Evolutionary conservation across 64 coral and sea anemone species (phyloP).

Genomic region (Orbicella faveolata): DNA sequence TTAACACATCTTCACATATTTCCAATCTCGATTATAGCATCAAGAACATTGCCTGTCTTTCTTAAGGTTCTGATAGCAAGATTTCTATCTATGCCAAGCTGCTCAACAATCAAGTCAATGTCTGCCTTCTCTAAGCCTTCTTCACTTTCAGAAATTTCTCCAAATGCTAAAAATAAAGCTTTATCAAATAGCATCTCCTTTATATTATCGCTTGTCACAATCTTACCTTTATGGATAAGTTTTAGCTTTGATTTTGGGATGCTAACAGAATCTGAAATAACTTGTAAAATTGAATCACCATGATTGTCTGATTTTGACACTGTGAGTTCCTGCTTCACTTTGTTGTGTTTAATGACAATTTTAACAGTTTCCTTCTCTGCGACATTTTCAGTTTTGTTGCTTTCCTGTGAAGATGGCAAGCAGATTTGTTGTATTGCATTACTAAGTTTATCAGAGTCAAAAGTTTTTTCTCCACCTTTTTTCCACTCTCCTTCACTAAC

Average conservation of each 20-base stretch:
- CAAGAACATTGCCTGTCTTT: conserved; percentile 73
- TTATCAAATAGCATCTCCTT: conserved; percentile 44
- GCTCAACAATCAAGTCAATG: conserved; percentile 85
- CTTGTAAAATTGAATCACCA: conserved; percentile 37
- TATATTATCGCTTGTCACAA: conserved; percentile 62
- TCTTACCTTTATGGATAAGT: conserved; percentile 87
- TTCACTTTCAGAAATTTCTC: conserved; percentile 86
- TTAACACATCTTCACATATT: conserved; percentile 50
- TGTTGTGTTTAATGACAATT: conserved; percentile 80
- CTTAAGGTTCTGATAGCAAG: conserved; percentile 73
- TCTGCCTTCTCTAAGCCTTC: conserved; percentile 72
- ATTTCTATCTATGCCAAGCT: conserved; percentile 92
- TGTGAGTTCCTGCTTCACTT: conserved; percentile 64
- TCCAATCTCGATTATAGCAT: conserved; percentile 95
- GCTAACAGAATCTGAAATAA: conserved; percentile 64
- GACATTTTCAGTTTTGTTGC: no score
- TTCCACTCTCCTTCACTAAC: neutral
- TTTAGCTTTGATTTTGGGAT: conserved; percentile 80
- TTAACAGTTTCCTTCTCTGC: neutral
- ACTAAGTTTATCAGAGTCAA: neutral
- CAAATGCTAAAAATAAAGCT: conserved; percentile 88
- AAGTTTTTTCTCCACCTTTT: neutral
- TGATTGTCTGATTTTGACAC: neutral
- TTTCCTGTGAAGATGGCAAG: neutral
- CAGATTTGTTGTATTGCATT: neutral